Evolutionary conservation across 2,888 invertebrate genomes (phyloP), one percentile per base, ranked within the genome.

Genomic region (Ischnus inquisitorius): DNA sequence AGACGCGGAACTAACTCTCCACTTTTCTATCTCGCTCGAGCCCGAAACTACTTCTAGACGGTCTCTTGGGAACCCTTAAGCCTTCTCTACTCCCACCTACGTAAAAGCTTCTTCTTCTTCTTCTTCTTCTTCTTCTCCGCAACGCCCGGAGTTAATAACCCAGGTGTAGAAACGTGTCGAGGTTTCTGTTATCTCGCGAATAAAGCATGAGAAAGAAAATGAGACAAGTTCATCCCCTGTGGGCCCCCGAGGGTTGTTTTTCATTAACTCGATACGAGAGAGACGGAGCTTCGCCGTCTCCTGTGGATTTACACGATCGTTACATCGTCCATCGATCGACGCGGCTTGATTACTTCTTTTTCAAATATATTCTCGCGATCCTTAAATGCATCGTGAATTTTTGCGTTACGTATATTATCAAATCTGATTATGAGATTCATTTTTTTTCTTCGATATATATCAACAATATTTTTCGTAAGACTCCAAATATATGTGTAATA

Each of bases 61-160:
- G 82, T 84, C 85, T 86, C 86, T 85, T 79, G 83, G 82, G 84
- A 85, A 85, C 85, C 83, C 87, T 88, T 83, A 74, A 86, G 84
- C 83, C 84, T 75, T 75, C 86, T 83, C 87, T 82, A 75, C 69
- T 64, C 46, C 46, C 69, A 28, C 79, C 51, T 28, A 46, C 48
- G 57, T 34, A 51, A 74, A 74, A 74, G 34, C 51, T 65, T 65
- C 79, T n/a, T n/a, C n/a, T n/a, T n/a, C n/a, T n/a, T n/a, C n/a
- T n/a, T n/a, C n/a, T n/a, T 39, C 48, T 12, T n/a, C n/a, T n/a
- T n/a, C n/a, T n/a, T 39, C 48, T 12, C 46, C 28, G 22, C 10
- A 22, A 10, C 28, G 16, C 41, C 25, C 16, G 39, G 46, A 62
- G 75, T 69, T 81, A 64, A 81, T 76, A 81, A 81, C 67, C 74